Evolutionary conservation across 2,888 invertebrate species (phyloP), one percentile per base, ranked within the genome.

Genomic region (Folsomia candida): DNA sequence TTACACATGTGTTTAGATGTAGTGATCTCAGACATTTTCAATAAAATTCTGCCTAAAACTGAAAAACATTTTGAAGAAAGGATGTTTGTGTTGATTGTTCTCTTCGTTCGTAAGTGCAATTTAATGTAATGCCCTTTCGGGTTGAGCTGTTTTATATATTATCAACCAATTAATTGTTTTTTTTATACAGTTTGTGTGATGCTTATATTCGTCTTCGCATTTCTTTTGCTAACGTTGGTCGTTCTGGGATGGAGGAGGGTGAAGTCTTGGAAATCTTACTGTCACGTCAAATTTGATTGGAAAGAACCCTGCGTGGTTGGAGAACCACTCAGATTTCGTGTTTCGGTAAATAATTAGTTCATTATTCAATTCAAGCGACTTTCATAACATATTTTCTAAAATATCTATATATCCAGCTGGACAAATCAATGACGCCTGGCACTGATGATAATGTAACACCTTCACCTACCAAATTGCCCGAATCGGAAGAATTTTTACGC

Each of bases 241-340:
- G 4, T 37, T 14, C 4, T 37, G 4, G 14, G 6, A 9, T 37
- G 37, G 37, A 4, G 37, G 14, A 4, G 37, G 14, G 37, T 14
- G 6, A 4, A 9, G 6, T 37, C 37, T 14, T 4, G 37, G 14
- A 37, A 37, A 14, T 9, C 37, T 9, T 37, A 9, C 14, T 37
- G 37, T 54, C 54, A 20, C 54, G 54, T 54, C 11, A 54, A 6
- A 6, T 54, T 54, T n/a, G 54, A 62, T 73, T n/a, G 51, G 75
- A 37, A 4, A 9, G 37, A 37, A 37, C 37, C 37, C 14, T 4
- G 4, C 37, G 37, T 37, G 20, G 78, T 77, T 47, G 79, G 79
- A n/a, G 78, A 79, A 29, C 78, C 79, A 2, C 73, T 76, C 2
- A 71, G 71, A 51, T 75, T 79, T 68, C 69, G 73, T 51, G 68